Evolutionary conservation across 2,797 vertebrate species (phyloP).

Genomic region (Lindbergichthys nudifrons): DNA sequence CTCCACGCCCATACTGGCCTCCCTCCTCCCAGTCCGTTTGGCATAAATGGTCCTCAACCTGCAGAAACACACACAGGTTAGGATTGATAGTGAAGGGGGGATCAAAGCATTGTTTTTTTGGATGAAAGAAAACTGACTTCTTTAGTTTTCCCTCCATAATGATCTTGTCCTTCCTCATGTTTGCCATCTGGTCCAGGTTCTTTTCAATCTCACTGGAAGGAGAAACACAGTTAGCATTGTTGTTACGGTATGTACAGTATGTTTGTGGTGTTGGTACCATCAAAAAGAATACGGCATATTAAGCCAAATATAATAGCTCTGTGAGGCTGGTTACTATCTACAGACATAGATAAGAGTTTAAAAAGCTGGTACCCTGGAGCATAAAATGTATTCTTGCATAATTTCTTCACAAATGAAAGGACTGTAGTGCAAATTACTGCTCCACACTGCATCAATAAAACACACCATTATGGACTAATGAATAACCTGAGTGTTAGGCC

Average conservation of each 20-base stretch:
- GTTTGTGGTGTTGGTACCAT: slow-evolving; percentile 20
- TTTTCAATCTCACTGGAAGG: slow-evolving; percentile 97
- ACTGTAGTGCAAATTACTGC: slow-evolving; percentile 51
- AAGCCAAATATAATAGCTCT: slow-evolving; percentile 19
- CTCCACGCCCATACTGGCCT: slow-evolving; percentile 87
- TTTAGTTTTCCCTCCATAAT: slow-evolving; percentile 98
- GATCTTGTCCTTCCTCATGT: slow-evolving; percentile 98
- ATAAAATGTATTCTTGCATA: slow-evolving; percentile 52
- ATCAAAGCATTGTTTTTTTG: background rate
- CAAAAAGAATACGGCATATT: slow-evolving; percentile 16
- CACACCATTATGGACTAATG: slow-evolving; percentile 41
- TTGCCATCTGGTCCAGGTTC: slow-evolving; percentile 98
- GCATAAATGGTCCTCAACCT: slow-evolving; percentile 95
- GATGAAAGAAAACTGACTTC: slow-evolving; percentile 88
- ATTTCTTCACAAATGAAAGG: slow-evolving; percentile 56
- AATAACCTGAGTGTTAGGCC: slow-evolving; percentile 42
- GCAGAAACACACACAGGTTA: slow-evolving; percentile 28
- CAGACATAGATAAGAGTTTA: slow-evolving; percentile 34
- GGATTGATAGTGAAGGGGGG: background rate
- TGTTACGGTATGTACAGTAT: background rate
- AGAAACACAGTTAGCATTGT: slow-evolving; percentile 34
- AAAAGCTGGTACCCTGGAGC: slow-evolving; percentile 37
- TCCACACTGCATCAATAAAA: slow-evolving; percentile 60
- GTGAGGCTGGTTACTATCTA: slow-evolving; percentile 14
- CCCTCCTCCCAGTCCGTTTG: slow-evolving; percentile 94